phyloP scores from a whole-genome alignment of 1,140 invertebrate species.

The Dreissena rostriformis region DNA sequence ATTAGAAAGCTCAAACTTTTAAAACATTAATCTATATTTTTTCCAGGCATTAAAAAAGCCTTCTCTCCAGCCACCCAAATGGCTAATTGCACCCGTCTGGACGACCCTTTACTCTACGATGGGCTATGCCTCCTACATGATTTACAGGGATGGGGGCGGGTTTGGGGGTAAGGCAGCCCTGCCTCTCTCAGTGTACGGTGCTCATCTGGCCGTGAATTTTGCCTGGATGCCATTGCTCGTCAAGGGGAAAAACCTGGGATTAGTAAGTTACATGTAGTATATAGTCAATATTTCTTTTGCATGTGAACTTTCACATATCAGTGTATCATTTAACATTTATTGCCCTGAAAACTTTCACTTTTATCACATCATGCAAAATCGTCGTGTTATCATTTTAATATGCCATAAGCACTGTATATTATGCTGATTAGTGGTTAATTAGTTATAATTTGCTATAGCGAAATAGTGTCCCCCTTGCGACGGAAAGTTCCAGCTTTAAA shows the following conservation, averaged over 20 bases:
- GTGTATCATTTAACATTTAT: background rate
- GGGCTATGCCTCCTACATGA: constrained; percentile 93
- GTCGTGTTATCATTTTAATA: too few relatives aligned
- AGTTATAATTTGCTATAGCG: background rate
- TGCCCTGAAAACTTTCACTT: too few relatives aligned
- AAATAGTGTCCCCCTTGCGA: background rate
- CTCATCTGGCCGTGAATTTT: constrained; percentile 92
- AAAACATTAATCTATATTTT: background rate
- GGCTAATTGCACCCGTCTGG: constrained; percentile 91
- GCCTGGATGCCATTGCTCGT: constrained; percentile 94
- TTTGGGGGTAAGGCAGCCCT: constrained; percentile 87
- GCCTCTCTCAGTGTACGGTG: constrained; percentile 87
- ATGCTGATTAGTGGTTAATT: background rate
- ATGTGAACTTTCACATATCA: background rate
- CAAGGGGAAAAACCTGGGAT: constrained; percentile 87
- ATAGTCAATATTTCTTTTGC: background rate
- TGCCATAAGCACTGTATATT: background rate
- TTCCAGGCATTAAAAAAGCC: constrained; percentile 88
- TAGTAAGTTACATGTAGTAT: constrained; percentile 80
- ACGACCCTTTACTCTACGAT: constrained; percentile 90
- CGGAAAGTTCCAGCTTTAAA: background rate
- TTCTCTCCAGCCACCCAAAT: constrained; percentile 90
- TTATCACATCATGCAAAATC: too few relatives aligned
- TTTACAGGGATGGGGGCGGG: constrained; percentile 90
- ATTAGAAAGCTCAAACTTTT: background rate